Base-by-base conservation (phyloP, 2,888 invertebrate genomes). In the Elmis aenea region DNA sequence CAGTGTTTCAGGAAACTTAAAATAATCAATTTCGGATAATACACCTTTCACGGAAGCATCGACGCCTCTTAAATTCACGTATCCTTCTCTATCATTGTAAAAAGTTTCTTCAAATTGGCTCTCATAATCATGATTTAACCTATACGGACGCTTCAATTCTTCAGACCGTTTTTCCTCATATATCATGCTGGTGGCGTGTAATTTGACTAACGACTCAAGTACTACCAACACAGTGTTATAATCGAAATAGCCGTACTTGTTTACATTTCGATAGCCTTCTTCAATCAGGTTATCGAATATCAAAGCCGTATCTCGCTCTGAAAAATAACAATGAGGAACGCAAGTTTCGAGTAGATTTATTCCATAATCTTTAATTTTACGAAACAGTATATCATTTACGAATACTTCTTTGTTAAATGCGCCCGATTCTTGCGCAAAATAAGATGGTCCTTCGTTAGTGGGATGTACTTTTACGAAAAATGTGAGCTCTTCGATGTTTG, bases 201-300 rank as follows among this genome's bases (percentile, higher is more conserved):
- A 42, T 40, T 59, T 58, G 1, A 67, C 64, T 26, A 68, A 40
- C n/a, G 52, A 36, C 42, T 59, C 46, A 16, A 66, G 28, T 4
- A 61, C 55, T 3, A 59, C 33, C 29, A 53, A 28, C 4, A 66
- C 38, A 18, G 51, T 51, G 2, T 61, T 50, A 14, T 55, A 54
- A 36, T 58, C 55, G 9, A 65, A 50, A 16, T 42, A 37, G 3
- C 44, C 35, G 28, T 50, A 45, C 38, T 59, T 61, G 31, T 57
- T 42, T 3, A 53, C 38, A 5, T 35, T 33, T 38, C 42, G 31
- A 38, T 52, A 72, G 5, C 61, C 62, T 21, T 57, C 45, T 1
- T 34, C 20, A 1, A 40, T 30, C 3, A 73, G 52, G 35, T 73
- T 64, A 34, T 73, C 71, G 21, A 72, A 54, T 2, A 73, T 55